These are phyloP conservation scores for Grallaria varia DNA, from an alignment of 2,113 vertebrate genomes.

Conservation along the genomic window DNA sequence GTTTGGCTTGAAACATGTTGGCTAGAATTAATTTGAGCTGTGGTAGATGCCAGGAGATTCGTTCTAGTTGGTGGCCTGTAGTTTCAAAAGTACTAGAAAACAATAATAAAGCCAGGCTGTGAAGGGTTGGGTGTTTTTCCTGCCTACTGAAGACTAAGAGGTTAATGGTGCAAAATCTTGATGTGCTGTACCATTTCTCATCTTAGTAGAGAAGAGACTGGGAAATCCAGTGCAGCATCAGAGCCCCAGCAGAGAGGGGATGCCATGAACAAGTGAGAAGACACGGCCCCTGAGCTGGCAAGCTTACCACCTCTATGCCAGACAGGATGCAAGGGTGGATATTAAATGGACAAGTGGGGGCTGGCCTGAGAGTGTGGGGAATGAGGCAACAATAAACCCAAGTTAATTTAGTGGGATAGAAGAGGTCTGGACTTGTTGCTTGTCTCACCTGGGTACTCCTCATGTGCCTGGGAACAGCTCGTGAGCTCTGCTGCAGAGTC, in stretches of 20 bases:
- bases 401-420: constrained; percentile 41
- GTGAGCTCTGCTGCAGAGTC: not conserved
- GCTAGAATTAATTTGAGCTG: not conserved
- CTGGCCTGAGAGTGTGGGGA: constrained; percentile 39
- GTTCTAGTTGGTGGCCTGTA: not conserved
- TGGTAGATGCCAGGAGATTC: constrained; percentile 35
- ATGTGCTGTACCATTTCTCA: not conserved
- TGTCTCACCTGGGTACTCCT: constrained; percentile 1
- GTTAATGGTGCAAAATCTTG: not conserved
- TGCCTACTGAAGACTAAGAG: not conserved
- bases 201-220: not conserved
- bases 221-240: not conserved
- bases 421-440: constrained; percentile 44
- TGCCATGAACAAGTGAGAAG: not conserved
- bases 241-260: not conserved
- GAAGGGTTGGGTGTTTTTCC: not conserved
- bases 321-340: not conserved
- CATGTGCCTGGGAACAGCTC: not conserved
- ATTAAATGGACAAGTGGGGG: constrained; percentile 57
- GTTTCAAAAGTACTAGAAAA: constrained; percentile 16
- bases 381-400: constrained; percentile 53
- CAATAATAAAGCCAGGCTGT: not conserved
- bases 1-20: not conserved
- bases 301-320: not conserved
- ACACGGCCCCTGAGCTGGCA: not conserved